Conservation (phyloP, 2,797 vertebrate species). For the Hozukius guyotensis region DNA sequence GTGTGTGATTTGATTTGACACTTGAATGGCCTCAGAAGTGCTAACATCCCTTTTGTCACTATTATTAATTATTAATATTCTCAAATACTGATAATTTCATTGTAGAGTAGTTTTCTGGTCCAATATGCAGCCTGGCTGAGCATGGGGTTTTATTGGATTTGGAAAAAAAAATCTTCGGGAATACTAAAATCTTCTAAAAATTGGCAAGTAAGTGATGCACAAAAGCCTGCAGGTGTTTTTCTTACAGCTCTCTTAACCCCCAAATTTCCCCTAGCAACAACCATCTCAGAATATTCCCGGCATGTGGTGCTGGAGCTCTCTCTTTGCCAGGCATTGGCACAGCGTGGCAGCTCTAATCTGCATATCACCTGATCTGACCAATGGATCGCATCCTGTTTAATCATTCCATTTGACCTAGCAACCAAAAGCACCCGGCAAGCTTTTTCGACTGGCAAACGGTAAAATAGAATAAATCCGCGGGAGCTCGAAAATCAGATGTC, state of each 20-base stretch:
- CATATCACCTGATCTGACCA: slow-evolving; percentile 74
- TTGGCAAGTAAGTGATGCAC: background rate
- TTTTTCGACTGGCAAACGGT: slow-evolving; percentile 53
- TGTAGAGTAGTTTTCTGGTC: slow-evolving; percentile 5
- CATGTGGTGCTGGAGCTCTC: slow-evolving; percentile 35
- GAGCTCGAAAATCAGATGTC: slow-evolving; percentile 63
- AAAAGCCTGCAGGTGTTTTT: slow-evolving; percentile 34
- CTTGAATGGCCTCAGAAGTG: slow-evolving; percentile 50
- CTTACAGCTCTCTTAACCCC: slow-evolving; percentile 19
- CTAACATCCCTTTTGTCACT: slow-evolving; percentile 51
- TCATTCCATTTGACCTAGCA: slow-evolving; percentile 70
- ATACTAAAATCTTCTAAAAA: background rate
- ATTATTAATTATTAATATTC: slow-evolving; percentile 50
- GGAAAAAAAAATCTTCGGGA: background rate
- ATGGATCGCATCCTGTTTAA: slow-evolving; percentile 63
- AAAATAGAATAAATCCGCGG: slow-evolving; percentile 51
- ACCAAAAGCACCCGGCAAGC: slow-evolving; percentile 53
- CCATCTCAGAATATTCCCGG: slow-evolving; percentile 42
- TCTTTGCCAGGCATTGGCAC: slow-evolving; percentile 58
- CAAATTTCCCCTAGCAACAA: slow-evolving; percentile 62
- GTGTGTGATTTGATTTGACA: slow-evolving; percentile 64
- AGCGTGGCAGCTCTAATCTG: slow-evolving; percentile 63
- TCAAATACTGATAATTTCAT: slow-evolving; percentile 42
- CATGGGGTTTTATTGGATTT: background rate
- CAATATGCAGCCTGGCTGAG: slow-evolving; percentile 4